A percentile compares a stretch with the other conserved stretches of the same genome.
phyloP scores from a whole-genome alignment of 1,140 invertebrate genomes.

The Lucilia cuprina region DNA sequence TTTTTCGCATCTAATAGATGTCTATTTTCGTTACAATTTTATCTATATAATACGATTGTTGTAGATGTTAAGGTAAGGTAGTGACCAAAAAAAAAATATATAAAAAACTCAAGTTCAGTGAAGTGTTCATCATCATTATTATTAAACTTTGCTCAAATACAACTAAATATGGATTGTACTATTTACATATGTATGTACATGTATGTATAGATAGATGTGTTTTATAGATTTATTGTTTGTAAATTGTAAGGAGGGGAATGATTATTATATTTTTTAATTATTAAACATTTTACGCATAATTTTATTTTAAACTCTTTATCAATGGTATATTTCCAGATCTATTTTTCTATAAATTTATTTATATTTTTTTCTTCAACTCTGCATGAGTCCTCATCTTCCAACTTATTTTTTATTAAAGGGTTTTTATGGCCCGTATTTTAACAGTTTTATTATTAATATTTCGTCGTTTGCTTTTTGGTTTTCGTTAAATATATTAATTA shows the following conservation, averaged over 20 bases:
- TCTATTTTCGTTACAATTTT: background rate
- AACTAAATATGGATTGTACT: too few species aligned
- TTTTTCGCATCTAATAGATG: slow-evolving; percentile 16
- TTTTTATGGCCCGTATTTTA: slow-evolving; percentile 8
- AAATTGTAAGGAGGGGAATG: too few species aligned
- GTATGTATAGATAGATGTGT: background rate
- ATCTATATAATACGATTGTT: background rate
- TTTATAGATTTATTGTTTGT: too few species aligned
- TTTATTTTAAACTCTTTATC: background rate
- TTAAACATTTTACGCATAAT: too few species aligned
- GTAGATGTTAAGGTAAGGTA: background rate
- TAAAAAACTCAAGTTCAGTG: slow-evolving; percentile 16
- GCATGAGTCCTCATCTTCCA: slow-evolving; percentile 29
- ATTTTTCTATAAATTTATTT: background rate
- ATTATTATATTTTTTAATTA: too few species aligned
- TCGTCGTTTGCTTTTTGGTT: background rate
- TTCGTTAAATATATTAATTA: background rate
- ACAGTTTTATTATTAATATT: background rate
- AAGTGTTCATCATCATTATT: slow-evolving; percentile 13
- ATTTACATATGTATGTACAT: too few species aligned
- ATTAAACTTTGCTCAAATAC: background rate
- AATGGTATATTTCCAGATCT: background rate
- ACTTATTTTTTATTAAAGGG: background rate
- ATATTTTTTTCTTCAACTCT: slow-evolving; percentile 7
- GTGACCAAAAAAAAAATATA: background rate